A percentile compares a stretch with the other conserved stretches of the same genome.
Evolutionary conservation across 2,113 vertebrate genomes (phyloP).

Genomic region (Lepus americanus): DNA sequence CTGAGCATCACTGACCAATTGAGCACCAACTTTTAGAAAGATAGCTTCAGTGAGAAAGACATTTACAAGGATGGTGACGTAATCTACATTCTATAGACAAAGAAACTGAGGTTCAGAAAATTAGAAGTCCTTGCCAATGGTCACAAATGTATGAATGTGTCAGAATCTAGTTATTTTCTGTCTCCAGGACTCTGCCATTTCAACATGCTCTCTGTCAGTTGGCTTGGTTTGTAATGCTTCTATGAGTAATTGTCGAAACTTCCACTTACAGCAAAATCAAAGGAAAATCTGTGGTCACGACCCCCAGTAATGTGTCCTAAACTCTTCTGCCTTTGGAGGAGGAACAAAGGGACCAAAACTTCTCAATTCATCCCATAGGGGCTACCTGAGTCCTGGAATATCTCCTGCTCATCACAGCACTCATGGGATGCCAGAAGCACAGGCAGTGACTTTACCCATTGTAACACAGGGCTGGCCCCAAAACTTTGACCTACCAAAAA

Average conservation of each 20-base stretch:
- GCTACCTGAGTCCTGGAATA: neutral
- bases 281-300: neutral
- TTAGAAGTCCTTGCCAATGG: neutral
- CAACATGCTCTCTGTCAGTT: neutral
- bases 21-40: slow-evolving; percentile 27
- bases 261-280: neutral
- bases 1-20: neutral
- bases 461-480: too few species aligned
- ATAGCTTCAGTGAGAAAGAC: neutral
- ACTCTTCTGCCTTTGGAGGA: neutral
- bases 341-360: neutral
- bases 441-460: too few species aligned
- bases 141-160: neutral
- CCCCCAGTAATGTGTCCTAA: neutral
- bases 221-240: neutral
- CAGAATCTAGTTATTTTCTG: neutral
- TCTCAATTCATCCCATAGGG: slow-evolving; percentile 4
- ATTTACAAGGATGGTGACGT: neutral
- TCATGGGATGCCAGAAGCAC: neutral
- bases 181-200: neutral
- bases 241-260: neutral
- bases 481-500: too few species aligned
- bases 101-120: neutral
- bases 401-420: neutral
- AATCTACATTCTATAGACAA: neutral